phyloP scores from a whole-genome alignment of 1,140 invertebrate genomes.

The Tetranychus cinnabarinus region DNA sequence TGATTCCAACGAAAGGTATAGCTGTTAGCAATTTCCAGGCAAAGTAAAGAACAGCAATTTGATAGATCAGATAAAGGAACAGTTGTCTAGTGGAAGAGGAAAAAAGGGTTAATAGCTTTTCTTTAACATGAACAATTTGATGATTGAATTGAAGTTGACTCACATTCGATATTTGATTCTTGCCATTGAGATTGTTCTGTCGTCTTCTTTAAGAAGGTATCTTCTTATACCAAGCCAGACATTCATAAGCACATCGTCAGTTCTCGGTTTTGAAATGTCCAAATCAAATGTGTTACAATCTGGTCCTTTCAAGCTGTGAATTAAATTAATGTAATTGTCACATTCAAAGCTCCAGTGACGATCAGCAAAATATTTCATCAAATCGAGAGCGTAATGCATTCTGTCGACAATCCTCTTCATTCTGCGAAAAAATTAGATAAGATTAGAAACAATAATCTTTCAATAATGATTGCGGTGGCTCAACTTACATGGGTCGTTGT shows the following conservation, averaged over 20 bases:
- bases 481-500: neutral
- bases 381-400: neutral
- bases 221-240: neutral
- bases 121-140: too few relatives aligned
- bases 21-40: too few relatives aligned
- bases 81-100: too few relatives aligned
- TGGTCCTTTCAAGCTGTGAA: too few relatives aligned
- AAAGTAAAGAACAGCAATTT: too few relatives aligned
- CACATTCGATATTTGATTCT: neutral
- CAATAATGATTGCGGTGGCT: neutral
- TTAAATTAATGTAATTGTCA: neutral
- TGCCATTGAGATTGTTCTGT: neutral
- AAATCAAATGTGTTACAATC: too few relatives aligned
- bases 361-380: neutral
- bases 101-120: too few relatives aligned
- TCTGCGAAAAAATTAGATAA: neutral
- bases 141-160: neutral
- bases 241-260: too few relatives aligned
- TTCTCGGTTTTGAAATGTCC: too few relatives aligned
- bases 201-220: slow-evolving; percentile 1
- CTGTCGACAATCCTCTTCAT: neutral
- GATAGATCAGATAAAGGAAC: too few relatives aligned
- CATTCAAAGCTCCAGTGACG: neutral
- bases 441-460: neutral
- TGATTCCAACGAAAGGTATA: too few relatives aligned